Percentiles rank a stretch among this genome's conserved stretches.
These are phyloP conservation scores for Sclerurus mexicanus DNA, from an alignment of 2,113 vertebrate genomes.

Conservation along the genomic window DNA sequence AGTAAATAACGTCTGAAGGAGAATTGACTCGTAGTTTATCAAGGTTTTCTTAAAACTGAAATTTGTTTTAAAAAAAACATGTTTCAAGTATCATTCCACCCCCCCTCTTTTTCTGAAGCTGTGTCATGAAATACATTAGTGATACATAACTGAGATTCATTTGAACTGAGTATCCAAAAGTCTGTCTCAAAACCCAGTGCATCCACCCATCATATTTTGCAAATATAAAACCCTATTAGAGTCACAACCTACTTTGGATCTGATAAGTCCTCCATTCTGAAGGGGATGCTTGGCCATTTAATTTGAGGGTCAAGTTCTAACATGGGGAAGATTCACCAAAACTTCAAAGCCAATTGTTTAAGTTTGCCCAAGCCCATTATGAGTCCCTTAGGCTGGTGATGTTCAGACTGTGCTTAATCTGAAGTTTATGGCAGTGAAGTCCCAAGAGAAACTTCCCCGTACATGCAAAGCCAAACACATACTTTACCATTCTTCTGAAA, in stretches of 20 bases:
- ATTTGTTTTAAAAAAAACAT: not conserved
- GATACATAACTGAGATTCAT: not conserved
- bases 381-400: not conserved
- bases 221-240: not conserved
- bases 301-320: not conserved
- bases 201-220: not conserved
- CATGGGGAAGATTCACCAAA: not conserved
- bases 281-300: not conserved
- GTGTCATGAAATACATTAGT: not conserved
- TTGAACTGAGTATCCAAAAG: not conserved
- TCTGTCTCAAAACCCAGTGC: not conserved
- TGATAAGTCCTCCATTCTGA: not conserved
- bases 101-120: not conserved
- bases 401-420: not conserved
- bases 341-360: not conserved
- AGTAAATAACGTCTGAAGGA: conserved; percentile 25
- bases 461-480: not conserved
- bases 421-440: not conserved
- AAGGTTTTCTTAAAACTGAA: not conserved
- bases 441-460: not conserved
- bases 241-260: not conserved
- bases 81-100: not conserved
- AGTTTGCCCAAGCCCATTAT: not conserved
- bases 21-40: not conserved
- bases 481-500: not conserved